These are phyloP conservation scores for Yponomeuta malinellus DNA, from an alignment of 2,888 invertebrate genomes.

Conservation along the genomic window DNA sequence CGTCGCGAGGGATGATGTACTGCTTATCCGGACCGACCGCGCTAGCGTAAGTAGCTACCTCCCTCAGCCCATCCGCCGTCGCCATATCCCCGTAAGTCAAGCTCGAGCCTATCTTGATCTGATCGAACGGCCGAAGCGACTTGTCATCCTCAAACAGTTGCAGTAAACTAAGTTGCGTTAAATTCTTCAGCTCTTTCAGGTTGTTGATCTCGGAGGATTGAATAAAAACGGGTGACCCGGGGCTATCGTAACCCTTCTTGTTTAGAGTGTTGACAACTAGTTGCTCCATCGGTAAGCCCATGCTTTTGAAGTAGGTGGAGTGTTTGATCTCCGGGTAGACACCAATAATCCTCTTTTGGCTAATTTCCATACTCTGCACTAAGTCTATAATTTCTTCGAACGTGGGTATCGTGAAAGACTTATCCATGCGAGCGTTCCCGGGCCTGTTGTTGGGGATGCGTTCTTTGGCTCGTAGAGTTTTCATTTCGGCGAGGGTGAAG, in stretches of 20 bases:
- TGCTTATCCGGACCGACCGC: conserved; percentile 18
- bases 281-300: conserved; percentile 16
- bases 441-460: conserved; percentile 16
- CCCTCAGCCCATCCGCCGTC: conserved; percentile 15
- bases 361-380: conserved; percentile 17
- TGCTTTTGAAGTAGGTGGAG: conserved; percentile 14
- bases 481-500: conserved; percentile 17
- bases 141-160: conserved; percentile 15
- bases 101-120: conserved; percentile 6
- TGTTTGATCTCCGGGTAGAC: conserved; percentile 20
- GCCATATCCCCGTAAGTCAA: conserved; percentile 17
- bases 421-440: conserved; percentile 18
- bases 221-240: conserved; percentile 15
- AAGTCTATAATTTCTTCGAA: conserved; percentile 18
- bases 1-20: conserved; percentile 14
- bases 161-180: conserved; percentile 15
- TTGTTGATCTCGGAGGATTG: conserved; percentile 18
- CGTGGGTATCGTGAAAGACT: conserved; percentile 16
- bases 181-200: conserved; percentile 14
- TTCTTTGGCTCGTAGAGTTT: conserved; percentile 17
- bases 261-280: conserved; percentile 15
- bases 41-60: conserved; percentile 17
- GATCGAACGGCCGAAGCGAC: conserved; percentile 14
- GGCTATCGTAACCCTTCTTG: conserved; percentile 15
- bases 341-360: conserved; percentile 15